phyloP scores from a whole-genome alignment of 2,113 vertebrate species.

The Plecotus auritus region DNA sequence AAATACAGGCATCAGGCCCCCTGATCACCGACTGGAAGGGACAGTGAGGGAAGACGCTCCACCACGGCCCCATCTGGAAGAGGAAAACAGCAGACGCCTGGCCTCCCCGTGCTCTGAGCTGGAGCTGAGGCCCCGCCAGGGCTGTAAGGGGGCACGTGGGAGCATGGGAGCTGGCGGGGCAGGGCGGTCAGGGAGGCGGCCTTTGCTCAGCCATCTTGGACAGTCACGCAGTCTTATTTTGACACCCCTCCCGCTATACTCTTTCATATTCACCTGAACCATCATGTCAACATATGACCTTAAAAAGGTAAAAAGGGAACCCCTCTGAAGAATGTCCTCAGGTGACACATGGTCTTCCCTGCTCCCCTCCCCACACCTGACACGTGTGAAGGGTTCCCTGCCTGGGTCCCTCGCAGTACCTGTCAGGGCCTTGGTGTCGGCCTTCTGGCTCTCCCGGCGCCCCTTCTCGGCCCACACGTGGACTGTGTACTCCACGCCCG shows the following conservation, averaged over 20 bases:
- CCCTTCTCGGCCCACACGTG: conserved; percentile 85
- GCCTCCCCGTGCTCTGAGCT: neutral
- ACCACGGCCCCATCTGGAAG: neutral
- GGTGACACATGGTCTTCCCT: neutral
- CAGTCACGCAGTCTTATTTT: neutral
- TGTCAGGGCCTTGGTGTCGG: conserved; percentile 77
- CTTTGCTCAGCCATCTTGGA: too few relatives aligned
- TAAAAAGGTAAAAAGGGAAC: neutral
- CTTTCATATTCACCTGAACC: neutral
- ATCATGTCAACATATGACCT: fast-evolving
- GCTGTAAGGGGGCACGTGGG: too few relatives aligned
- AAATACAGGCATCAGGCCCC: neutral
- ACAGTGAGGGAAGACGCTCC: fast-evolving
- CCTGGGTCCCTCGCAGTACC: conserved; percentile 56
- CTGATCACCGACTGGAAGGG: too few relatives aligned
- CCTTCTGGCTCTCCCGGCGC: conserved; percentile 78
- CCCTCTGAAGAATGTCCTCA: neutral
- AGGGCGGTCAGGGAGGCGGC: neutral
- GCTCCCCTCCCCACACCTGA: neutral
- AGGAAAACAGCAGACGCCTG: neutral
- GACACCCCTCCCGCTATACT: fast-evolving
- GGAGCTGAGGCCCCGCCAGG: neutral
- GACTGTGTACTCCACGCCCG: conserved; percentile 80
- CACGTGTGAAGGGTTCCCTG: neutral
- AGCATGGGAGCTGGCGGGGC: neutral